phyloP scores from a whole-genome alignment of 2,113 vertebrate genomes.

The Peromyscus californicus region DNA sequence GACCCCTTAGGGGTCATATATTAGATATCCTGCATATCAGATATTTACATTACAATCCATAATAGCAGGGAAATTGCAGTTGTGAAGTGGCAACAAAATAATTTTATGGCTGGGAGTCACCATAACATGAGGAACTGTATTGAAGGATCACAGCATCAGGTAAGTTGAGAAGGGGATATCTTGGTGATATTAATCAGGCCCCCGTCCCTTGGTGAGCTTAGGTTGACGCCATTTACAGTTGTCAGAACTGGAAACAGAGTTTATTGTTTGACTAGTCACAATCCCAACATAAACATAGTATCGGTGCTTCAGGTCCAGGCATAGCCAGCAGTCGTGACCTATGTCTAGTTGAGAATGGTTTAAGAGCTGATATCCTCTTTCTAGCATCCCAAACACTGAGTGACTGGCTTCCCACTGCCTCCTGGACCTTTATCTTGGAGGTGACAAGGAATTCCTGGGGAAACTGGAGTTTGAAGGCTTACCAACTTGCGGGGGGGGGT shows the following conservation, averaged over 20 bases:
- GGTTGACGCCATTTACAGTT: not conserved
- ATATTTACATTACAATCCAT: too few species aligned
- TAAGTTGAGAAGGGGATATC: too few species aligned
- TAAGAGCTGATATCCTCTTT: not conserved
- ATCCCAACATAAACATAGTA: not conserved
- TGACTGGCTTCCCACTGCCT: not conserved
- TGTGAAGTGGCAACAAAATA: too few species aligned
- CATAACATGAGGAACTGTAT: too few species aligned
- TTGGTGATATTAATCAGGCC: not conserved
- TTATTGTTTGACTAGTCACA: not conserved
- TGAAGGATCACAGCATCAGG: too few species aligned
- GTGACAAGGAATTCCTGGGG: not conserved
- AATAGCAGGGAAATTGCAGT: too few species aligned
- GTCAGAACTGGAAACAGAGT: not conserved
- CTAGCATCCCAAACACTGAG: not conserved
- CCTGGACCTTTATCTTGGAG: not conserved
- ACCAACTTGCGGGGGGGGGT: not conserved
- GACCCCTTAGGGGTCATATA: too few species aligned
- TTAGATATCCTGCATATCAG: too few species aligned
- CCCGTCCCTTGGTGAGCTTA: not conserved
- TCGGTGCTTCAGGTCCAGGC: not conserved
- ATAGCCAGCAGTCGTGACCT: not conserved
- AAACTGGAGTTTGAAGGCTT: not conserved
- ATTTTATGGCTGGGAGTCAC: too few species aligned
- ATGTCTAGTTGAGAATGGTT: too few species aligned